These are phyloP conservation scores for Equus quagga DNA, from an alignment of 2,113 vertebrate genomes.

Conservation along the genomic window DNA sequence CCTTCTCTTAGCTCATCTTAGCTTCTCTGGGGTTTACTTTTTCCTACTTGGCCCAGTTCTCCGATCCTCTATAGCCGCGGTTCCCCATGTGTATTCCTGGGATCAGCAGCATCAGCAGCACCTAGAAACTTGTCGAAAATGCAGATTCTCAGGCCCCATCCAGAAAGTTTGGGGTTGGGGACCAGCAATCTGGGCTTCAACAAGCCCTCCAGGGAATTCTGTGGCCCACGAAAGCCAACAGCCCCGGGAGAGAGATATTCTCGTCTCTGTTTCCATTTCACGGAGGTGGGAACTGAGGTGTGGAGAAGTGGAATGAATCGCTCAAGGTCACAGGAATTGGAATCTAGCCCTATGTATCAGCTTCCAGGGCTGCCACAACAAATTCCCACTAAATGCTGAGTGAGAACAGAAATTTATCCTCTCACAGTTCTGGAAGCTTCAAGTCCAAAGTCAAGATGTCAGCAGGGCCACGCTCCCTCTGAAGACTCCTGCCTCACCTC, in stretches of 20 bases:
- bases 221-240: background rate
- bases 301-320: too few relatives aligned
- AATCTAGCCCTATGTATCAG: background rate
- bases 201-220: background rate
- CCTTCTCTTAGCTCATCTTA: background rate
- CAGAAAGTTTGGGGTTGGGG: background rate
- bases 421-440: background rate
- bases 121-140: background rate
- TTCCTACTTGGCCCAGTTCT: background rate
- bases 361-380: background rate
- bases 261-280: background rate
- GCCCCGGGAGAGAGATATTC: background rate
- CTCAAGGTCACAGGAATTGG: background rate
- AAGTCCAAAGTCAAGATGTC: background rate
- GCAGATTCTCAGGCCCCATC: background rate
- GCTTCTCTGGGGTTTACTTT: background rate
- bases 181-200: background rate
- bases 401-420: background rate
- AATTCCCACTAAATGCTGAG: background rate
- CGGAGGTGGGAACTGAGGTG: background rate
- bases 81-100: background rate
- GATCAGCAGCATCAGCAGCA: background rate
- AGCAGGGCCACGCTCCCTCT: accelerated
- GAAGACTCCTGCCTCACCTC: background rate
- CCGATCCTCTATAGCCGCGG: background rate